A percentile compares a stretch with the other conserved stretches of the same genome.
Conservation (phyloP, 2,113 vertebrate species). For the Ranitomeya imitator region DNA sequence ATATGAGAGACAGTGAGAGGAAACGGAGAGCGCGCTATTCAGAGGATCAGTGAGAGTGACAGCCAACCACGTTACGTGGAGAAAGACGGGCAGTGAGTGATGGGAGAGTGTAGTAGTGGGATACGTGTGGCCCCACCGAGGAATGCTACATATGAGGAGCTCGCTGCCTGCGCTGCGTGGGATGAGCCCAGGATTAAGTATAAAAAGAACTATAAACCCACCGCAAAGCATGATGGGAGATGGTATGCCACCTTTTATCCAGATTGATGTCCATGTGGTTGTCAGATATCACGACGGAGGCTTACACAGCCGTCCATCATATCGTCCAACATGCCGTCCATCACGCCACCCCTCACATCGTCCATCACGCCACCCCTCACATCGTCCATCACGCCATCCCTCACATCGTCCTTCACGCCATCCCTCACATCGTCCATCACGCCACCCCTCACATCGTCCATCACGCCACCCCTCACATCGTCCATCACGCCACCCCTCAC, state of each 20-base stretch:
- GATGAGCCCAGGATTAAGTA: neutral
- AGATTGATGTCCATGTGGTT: neutral
- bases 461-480: too few relatives aligned
- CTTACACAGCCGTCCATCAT: neutral
- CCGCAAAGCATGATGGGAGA: neutral
- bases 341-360: too few relatives aligned
- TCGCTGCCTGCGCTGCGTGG: neutral
- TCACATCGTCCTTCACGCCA: too few relatives aligned
- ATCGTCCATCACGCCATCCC: too few relatives aligned
- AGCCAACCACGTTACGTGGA: neutral
- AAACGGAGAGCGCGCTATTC: slow-evolving; percentile 42
- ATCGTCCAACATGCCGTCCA: neutral
- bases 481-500: too few relatives aligned
- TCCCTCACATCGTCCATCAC: too few relatives aligned
- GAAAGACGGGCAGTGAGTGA: neutral
- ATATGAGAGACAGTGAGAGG: slow-evolving; percentile 38
- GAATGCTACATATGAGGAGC: slow-evolving; percentile 28
- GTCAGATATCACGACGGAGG: neutral
- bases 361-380: too few relatives aligned
- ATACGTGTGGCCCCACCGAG: neutral
- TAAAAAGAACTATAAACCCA: neutral
- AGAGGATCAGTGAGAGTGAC: neutral
- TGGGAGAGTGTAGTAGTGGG: neutral
- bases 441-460: too few relatives aligned
- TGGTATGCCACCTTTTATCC: neutral